These are phyloP conservation scores for Adrianichthys oophorus DNA, from an alignment of 2,797 vertebrate genomes.

Conservation along the genomic window DNA sequence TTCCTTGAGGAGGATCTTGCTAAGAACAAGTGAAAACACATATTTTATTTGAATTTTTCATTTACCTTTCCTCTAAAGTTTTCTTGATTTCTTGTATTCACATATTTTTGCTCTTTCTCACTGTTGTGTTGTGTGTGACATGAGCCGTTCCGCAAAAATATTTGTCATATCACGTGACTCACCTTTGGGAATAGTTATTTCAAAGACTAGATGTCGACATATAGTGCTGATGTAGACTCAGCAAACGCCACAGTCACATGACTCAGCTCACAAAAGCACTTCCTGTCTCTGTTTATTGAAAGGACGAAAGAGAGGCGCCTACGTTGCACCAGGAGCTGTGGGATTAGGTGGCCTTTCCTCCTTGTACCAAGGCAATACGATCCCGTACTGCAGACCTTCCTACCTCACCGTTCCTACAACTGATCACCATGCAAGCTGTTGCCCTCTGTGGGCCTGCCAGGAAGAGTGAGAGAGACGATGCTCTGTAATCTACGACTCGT, in stretches of 20 bases:
- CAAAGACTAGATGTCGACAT: constrained; percentile 33
- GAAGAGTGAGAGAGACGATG: constrained; percentile 66
- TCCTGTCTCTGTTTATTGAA: constrained; percentile 70
- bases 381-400: constrained; percentile 66
- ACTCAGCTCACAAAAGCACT: constrained; percentile 42
- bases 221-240: constrained; percentile 25
- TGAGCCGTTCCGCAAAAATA: too few species aligned
- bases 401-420: constrained; percentile 57
- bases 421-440: constrained; percentile 56
- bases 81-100: too few species aligned
- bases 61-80: too few species aligned
- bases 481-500: constrained; percentile 70
- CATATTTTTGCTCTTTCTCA: background rate
- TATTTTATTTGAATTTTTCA: too few species aligned
- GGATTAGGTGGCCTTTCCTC: constrained; percentile 78
- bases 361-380: constrained; percentile 68
- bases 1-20: too few species aligned
- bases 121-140: too few species aligned
- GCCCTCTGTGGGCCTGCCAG: constrained; percentile 55
- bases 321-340: constrained; percentile 65
- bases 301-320: constrained; percentile 69
- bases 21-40: too few species aligned
- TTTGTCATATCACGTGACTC: background rate
- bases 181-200: background rate
- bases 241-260: constrained; percentile 29